Evolutionary conservation across 2,797 vertebrate genomes (phyloP).

Genomic region (Alcedo quadribrachys): DNA sequence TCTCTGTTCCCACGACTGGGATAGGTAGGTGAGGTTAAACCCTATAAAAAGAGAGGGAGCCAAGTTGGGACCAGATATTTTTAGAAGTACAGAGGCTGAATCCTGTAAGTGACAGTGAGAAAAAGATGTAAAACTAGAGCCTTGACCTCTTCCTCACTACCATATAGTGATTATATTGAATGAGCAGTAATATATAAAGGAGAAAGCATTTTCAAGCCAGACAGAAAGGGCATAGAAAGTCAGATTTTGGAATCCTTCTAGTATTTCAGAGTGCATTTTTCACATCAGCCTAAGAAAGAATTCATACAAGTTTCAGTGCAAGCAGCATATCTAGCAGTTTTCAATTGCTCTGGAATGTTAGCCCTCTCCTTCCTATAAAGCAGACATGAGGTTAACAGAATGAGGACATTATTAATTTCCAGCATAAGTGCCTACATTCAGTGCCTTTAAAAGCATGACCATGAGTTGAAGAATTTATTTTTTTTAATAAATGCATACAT

Average conservation of each 20-base stretch:
- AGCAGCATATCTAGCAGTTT: neutral
- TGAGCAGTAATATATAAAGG: neutral
- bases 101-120: neutral
- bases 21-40: neutral
- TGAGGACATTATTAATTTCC: neutral
- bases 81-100: neutral
- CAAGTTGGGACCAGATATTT: neutral
- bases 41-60: neutral
- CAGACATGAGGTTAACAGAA: neutral
- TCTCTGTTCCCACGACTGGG: neutral
- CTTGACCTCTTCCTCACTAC: neutral
- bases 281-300: neutral
- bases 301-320: neutral
- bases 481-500: neutral
- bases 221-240: neutral
- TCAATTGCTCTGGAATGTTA: neutral
- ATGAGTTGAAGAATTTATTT: neutral
- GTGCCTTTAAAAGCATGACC: neutral
- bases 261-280: neutral
- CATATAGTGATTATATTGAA: neutral
- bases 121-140: neutral
- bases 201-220: neutral
- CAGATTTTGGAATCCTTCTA: neutral
- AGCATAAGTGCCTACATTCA: neutral
- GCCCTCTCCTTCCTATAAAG: neutral